These are phyloP conservation scores for Epinephelus coioides DNA, from an alignment of 2,797 vertebrate genomes.

Conservation along the genomic window DNA sequence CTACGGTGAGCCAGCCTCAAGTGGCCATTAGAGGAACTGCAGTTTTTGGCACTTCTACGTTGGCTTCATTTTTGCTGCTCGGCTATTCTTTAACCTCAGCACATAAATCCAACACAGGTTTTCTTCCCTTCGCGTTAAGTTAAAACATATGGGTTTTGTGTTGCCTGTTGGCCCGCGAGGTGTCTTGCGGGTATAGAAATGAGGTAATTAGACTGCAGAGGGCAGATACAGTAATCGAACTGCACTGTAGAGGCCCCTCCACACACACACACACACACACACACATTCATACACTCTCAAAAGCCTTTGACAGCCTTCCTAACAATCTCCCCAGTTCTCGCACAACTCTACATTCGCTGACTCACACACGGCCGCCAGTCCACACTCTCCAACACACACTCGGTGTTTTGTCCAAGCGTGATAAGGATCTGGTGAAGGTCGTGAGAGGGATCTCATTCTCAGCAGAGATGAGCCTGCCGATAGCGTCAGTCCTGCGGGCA, in stretches of 20 bases:
- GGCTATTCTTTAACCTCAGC: neutral
- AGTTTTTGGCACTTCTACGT: too few relatives aligned
- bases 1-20: too few relatives aligned
- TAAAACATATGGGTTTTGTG: neutral
- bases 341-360: slow-evolving; percentile 39
- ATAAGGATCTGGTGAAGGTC: slow-evolving; percentile 86
- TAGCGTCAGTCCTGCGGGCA: slow-evolving; percentile 74
- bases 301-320: slow-evolving; percentile 39
- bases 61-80: too few relatives aligned
- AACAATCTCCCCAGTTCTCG: slow-evolving; percentile 38
- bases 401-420: slow-evolving; percentile 54
- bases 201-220: slow-evolving; percentile 41
- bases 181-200: slow-evolving; percentile 30
- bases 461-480: slow-evolving; percentile 79
- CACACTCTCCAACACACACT: slow-evolving; percentile 44
- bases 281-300: slow-evolving; percentile 15
- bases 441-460: slow-evolving; percentile 82
- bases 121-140: neutral
- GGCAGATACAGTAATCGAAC: slow-evolving; percentile 22
- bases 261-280: slow-evolving; percentile 5
- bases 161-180: slow-evolving; percentile 30
- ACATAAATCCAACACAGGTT: neutral
- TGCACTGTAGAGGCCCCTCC: neutral
- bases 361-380: slow-evolving; percentile 25
- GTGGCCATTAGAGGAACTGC: too few relatives aligned